Conservation (phyloP, 92 coral and sea anemone species). For the Phenganax stokvisi region DNA sequence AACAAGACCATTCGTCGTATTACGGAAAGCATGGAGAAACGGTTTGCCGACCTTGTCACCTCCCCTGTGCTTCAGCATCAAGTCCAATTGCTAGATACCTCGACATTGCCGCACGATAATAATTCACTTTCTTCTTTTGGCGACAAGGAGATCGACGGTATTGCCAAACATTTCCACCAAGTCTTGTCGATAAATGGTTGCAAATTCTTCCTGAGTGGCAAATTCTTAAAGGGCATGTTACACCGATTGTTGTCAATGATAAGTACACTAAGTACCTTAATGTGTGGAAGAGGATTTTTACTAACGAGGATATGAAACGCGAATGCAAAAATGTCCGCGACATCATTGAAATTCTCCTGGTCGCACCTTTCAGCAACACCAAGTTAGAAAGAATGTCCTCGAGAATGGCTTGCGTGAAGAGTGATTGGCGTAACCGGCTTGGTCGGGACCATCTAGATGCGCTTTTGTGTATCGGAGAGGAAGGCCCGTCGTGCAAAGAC, state of each 20-base stretch:
- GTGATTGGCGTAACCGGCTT: slow-evolving; percentile 24
- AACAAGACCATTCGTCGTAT: not conserved
- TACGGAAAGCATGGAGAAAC: slow-evolving; percentile 35
- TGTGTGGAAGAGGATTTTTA: not conserved
- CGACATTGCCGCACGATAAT: not conserved
- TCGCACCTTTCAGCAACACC: slow-evolving; percentile 22
- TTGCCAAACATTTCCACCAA: slow-evolving; percentile 18
- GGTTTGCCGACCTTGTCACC: slow-evolving; percentile 15
- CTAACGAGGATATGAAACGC: not conserved
- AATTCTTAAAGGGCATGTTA: slow-evolving; percentile 32
- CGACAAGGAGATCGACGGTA: not conserved
- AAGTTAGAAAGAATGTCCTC: slow-evolving; percentile 23
- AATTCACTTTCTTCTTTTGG: slow-evolving; percentile 11
- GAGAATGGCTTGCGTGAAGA: slow-evolving; percentile 20
- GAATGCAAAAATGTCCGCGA: slow-evolving; percentile 29
- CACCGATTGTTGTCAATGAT: slow-evolving; percentile 7
- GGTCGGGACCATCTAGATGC: slow-evolving; percentile 21
- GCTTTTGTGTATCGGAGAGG: slow-evolving; percentile 15
- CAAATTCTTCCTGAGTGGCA: slow-evolving; percentile 38
- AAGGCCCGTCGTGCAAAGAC: slow-evolving; percentile 16
- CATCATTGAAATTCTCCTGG: slow-evolving; percentile 23
- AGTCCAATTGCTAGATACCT: slow-evolving; percentile 25
- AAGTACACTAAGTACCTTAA: slow-evolving; percentile 4
- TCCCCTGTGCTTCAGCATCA: slow-evolving; percentile 16
- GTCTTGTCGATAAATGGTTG: slow-evolving; percentile 16